Percentiles rank a stretch among this genome's conserved stretches.
These are phyloP conservation scores for Troglohyphantes excavatus DNA, from an alignment of 2,888 invertebrate genomes.

Conservation along the genomic window DNA sequence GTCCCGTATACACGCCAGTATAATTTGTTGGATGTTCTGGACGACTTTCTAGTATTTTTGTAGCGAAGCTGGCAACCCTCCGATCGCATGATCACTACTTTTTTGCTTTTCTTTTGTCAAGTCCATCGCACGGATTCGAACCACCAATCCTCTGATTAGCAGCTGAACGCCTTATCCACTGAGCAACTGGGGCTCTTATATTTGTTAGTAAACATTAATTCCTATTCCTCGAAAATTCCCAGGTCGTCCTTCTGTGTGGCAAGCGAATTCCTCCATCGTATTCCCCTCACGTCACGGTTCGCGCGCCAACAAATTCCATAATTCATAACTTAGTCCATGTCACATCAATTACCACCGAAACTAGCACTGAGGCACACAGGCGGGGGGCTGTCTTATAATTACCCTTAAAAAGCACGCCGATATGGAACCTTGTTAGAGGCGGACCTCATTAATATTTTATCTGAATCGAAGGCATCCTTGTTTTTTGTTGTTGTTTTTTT, in stretches of 20 bases:
- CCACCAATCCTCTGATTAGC: too few relatives aligned
- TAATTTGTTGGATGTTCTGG: too few relatives aligned
- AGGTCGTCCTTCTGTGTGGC: not conserved
- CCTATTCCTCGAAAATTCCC: too few relatives aligned
- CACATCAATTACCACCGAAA: constrained; percentile 19
- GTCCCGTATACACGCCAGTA: too few relatives aligned
- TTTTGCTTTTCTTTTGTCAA: too few relatives aligned
- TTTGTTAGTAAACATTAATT: too few relatives aligned
- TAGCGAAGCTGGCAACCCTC: too few relatives aligned
- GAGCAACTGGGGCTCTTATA: too few relatives aligned
- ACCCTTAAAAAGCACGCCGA: not conserved
- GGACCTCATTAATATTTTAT: constrained; percentile 10
- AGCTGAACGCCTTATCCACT: too few relatives aligned
- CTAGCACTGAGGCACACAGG: constrained; percentile 6
- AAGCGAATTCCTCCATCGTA: not conserved
- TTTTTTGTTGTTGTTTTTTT: constrained; percentile 1
- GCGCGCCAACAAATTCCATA: not conserved
- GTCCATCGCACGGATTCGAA: too few relatives aligned
- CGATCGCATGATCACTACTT: too few relatives aligned
- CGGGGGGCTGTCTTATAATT: constrained; percentile 15
- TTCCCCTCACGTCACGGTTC: constrained; percentile 3
- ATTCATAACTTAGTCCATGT: constrained; percentile 28
- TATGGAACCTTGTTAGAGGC: not conserved
- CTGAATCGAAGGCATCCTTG: not conserved
- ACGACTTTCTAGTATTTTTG: too few relatives aligned